Evolutionary conservation across 2,888 invertebrate species (phyloP).

Genomic region (Metellina segmentata): DNA sequence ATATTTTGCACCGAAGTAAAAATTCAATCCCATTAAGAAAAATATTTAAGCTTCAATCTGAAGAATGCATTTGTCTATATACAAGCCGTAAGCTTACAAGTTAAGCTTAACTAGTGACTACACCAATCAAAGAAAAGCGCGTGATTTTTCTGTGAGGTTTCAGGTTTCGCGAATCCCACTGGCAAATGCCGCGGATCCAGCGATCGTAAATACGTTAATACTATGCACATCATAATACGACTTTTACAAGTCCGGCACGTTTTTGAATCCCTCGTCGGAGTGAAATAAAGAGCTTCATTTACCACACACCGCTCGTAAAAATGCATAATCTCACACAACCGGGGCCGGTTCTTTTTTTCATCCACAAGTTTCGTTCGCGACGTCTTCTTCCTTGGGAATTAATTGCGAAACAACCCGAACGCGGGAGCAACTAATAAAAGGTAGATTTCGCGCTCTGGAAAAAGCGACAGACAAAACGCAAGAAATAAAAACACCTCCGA

Average conservation of each 20-base stretch:
- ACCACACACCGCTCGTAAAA: conserved; percentile 26
- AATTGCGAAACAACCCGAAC: no score
- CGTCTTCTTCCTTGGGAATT: no score
- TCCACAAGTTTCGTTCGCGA: no score
- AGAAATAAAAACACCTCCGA: conserved; percentile 5
- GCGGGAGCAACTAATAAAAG: no score
- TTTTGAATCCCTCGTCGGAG: conserved; percentile 23
- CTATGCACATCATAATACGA: conserved; percentile 21
- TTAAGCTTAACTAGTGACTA: no score
- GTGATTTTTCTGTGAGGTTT: no score
- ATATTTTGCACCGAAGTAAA: no score
- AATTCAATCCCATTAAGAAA: no score
- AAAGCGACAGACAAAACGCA: neutral
- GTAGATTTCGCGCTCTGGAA: neutral
- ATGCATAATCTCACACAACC: neutral
- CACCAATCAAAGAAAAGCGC: no score
- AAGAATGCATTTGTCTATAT: no score
- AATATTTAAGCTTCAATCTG: no score
- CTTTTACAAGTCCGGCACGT: conserved; percentile 45
- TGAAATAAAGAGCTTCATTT: conserved; percentile 49
- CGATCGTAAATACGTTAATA: conserved; percentile 36
- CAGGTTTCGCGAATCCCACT: neutral
- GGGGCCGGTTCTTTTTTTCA: neutral
- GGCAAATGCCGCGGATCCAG: conserved; percentile 6
- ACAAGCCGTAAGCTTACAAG: no score